Evolutionary conservation across 2,113 vertebrate genomes (phyloP).

Genomic region (Vulpes ferrilata): DNA sequence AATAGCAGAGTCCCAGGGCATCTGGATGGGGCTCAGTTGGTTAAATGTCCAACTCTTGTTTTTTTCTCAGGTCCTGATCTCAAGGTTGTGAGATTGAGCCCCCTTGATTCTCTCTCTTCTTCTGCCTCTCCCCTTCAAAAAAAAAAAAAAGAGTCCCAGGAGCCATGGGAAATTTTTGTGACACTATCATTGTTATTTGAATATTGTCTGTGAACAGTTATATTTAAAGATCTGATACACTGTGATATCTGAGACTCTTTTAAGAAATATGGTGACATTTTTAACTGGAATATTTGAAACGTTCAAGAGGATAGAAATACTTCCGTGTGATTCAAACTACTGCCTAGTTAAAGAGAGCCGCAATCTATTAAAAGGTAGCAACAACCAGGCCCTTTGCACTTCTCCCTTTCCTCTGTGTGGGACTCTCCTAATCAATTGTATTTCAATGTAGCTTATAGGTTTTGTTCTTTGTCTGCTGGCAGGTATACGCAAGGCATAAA

Average conservation of each 20-base stretch:
- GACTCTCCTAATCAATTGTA: not conserved
- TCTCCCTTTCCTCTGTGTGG: not conserved
- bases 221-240: constrained; percentile 47
- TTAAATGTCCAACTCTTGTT: not conserved
- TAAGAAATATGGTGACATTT: constrained; percentile 40
- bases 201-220: constrained; percentile 8
- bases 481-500: constrained; percentile 61
- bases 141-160: not conserved
- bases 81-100: not conserved
- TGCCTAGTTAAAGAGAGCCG: constrained; percentile 14
- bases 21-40: not conserved
- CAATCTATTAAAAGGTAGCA: constrained; percentile 20
- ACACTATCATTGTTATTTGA: not conserved
- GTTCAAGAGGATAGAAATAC: constrained; percentile 55
- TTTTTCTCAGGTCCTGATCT: not conserved
- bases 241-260: not conserved
- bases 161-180: not conserved
- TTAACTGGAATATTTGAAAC: constrained; percentile 39
- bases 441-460: constrained; percentile 8
- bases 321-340: not conserved
- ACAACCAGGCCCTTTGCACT: not conserved
- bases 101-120: not conserved
- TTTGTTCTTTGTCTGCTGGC: constrained; percentile 6
- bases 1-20: not conserved
- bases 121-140: not conserved